Evolutionary conservation across 2,113 vertebrate genomes (phyloP).

Genomic region (Scomber colias): DNA sequence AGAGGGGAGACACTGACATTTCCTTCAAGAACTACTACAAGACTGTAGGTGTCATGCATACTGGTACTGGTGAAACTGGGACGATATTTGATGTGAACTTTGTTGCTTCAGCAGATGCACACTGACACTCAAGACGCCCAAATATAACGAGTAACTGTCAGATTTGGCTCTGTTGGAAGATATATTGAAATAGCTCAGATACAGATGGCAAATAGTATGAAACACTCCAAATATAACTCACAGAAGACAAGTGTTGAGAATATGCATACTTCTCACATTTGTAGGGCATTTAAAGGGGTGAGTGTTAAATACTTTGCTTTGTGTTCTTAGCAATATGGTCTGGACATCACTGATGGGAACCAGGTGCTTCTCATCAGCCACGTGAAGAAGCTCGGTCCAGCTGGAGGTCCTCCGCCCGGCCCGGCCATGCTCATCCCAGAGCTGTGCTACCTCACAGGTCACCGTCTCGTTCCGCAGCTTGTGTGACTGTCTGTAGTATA

Average conservation of each 20-base stretch:
- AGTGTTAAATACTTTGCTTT: neutral
- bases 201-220: too few species aligned
- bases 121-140: neutral
- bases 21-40: conserved; percentile 91
- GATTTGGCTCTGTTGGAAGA: too few species aligned
- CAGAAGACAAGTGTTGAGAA: too few species aligned
- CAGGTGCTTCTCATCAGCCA: conserved; percentile 92
- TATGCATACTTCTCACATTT: too few species aligned
- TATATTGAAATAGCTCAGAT: too few species aligned
- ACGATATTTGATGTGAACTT: too few species aligned
- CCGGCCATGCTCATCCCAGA: conserved; percentile 92
- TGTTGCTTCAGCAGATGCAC: neutral
- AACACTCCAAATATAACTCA: too few species aligned
- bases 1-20: conserved; percentile 87
- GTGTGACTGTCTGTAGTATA: neutral
- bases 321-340: conserved; percentile 89
- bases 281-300: too few species aligned
- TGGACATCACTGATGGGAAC: conserved; percentile 88
- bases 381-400: conserved; percentile 80
- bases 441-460: conserved; percentile 95
- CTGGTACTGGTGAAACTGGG: neutral
- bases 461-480: neutral
- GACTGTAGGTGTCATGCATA: conserved; percentile 79
- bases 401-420: conserved; percentile 78
- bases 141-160: neutral